Base-by-base conservation (phyloP, 2,113 vertebrate genomes). In the Meriones unguiculatus region DNA sequence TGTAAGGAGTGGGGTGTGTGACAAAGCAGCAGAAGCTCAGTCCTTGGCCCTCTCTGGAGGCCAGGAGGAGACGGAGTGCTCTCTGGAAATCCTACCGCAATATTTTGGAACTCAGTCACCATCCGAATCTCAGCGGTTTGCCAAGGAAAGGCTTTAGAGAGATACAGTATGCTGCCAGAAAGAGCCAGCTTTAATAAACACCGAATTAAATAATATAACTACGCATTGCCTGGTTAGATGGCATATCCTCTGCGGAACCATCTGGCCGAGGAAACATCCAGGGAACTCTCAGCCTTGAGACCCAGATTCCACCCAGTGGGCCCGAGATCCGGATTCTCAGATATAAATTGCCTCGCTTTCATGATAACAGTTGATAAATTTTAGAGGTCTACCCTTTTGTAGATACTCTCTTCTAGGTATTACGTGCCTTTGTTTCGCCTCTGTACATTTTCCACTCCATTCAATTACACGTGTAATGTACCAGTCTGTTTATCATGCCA, bases 201-300 rank as follows among this genome's bases (percentile, higher is more conserved):
- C 85, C 95, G 92, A 97, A 95, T 97, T 97, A 96, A 96, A 97
- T 91, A 95, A 93, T 92, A 81, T 95, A 93, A 96, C 91, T 96
- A 97, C 96, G 96, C 81, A 96, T 62, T 96, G 92, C 77, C 72
- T 94, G 81, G 92, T 97, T 86, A 97, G 88, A 96, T 97, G 97
- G 97, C 57, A 93, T 41, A 64, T 87, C 95, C 95, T 94, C 97
- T 95, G 78, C 50, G 97, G 92, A 97, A 95, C 92, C 97, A 97
- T 97, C 98, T 98, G 97, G 96, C 90, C 93, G 25, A 92, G 95
- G 81, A 95, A 92, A 96, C 87, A 95, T 65, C 95, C 86, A 75
- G 87, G 94, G 38, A 97, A 92, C 93, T 73, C 95, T 65, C 92
- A 97, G 94, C 95, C 90, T 97, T 93, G 96, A 97, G 97, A 96